Evolutionary conservation across 2,113 vertebrate genomes (phyloP).

Genomic region (Colinus virginianus): DNA sequence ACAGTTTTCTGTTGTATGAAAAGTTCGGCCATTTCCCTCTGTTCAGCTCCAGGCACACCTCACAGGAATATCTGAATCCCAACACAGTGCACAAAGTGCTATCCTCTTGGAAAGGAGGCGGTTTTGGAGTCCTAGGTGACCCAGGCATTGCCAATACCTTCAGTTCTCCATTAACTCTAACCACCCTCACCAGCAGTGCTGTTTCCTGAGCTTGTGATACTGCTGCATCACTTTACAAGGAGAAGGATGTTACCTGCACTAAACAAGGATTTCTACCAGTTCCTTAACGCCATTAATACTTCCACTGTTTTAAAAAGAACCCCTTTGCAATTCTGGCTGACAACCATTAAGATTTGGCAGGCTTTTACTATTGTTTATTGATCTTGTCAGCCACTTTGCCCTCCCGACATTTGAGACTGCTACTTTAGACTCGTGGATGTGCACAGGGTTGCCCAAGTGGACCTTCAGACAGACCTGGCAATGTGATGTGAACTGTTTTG

Average conservation of each 20-base stretch:
- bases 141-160: neutral
- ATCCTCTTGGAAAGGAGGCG: neutral
- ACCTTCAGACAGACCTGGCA: neutral
- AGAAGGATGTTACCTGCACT: neutral
- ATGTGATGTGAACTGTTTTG: neutral
- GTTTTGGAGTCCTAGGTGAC: neutral
- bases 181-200: neutral
- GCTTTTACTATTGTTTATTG: neutral
- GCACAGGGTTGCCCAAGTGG: neutral
- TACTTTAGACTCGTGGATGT: neutral
- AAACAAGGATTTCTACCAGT: neutral
- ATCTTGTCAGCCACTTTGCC: neutral
- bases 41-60: neutral
- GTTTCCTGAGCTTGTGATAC: neutral
- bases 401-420: neutral
- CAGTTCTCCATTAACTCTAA: neutral
- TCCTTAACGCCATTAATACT: neutral
- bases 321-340: neutral
- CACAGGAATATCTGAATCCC: neutral
- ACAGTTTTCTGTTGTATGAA: neutral
- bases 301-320: neutral
- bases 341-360: neutral
- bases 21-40: neutral
- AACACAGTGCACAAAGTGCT: fast-evolving
- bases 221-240: neutral